phyloP scores from a whole-genome alignment of 2,113 vertebrate genomes.

The Blennius ocellaris region DNA sequence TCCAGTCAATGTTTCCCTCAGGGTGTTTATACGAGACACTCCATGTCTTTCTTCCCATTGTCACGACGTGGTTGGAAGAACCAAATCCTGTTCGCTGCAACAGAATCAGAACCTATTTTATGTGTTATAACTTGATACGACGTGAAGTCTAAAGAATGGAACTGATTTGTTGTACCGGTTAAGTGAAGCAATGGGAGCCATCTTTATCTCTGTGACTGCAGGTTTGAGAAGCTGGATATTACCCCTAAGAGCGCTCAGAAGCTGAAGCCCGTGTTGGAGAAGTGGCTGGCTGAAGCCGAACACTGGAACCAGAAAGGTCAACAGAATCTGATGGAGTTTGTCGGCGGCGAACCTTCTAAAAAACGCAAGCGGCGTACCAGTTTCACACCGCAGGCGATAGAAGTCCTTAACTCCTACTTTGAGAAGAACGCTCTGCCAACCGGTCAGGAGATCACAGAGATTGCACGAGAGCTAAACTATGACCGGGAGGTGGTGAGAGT shows the following conservation, averaged over 20 bases:
- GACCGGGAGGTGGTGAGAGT: constrained; percentile 96
- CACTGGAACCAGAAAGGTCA: constrained; percentile 96
- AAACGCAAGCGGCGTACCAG: constrained; percentile 95
- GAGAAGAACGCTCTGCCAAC: constrained; percentile 96
- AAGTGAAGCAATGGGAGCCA: background rate
- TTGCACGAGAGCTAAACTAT: constrained; percentile 96
- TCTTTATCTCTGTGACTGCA: constrained; percentile 47
- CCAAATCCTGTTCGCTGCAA: no score
- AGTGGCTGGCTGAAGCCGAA: constrained; percentile 95
- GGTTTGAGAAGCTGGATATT: constrained; percentile 98
- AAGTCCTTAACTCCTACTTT: constrained; percentile 95
- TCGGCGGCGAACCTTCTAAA: constrained; percentile 95
- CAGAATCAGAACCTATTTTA: background rate
- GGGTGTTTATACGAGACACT: no score
- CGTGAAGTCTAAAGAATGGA: background rate
- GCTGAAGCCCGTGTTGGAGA: constrained; percentile 95
- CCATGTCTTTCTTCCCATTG: no score
- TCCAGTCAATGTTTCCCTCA: no score
- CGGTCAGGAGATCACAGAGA: constrained; percentile 96
- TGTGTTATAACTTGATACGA: background rate
- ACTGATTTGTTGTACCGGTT: background rate
- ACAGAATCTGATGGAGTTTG: constrained; percentile 97
- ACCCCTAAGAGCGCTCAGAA: constrained; percentile 99
- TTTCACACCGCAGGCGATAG: constrained; percentile 96
- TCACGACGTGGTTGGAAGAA: no score